Base-by-base conservation (phyloP, 1,140 invertebrate species). In the Cyclargus thomasi region DNA sequence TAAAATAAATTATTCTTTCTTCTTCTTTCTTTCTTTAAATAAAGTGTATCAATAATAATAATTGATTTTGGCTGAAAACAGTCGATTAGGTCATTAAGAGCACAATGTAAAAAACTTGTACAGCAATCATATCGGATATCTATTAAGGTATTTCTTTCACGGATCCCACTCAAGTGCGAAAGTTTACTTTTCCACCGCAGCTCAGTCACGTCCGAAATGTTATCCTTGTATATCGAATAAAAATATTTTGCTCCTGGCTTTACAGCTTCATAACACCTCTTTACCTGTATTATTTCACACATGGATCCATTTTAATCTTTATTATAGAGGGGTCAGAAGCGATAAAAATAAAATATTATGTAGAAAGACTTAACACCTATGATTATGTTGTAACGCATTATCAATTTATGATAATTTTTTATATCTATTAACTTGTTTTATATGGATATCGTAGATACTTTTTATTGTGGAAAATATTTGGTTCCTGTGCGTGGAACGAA, bases 161-260 rank as follows among this genome's bases (percentile, higher is more conserved):
- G 5, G 55, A 59, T 59, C 18, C 55, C 55, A 11, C 55, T 59
- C 55, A 59, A 21, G 55, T 59, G 6, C 18, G 2, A 59, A 59
- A 71, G 67, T 67, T 69, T 69, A 70, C 57, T 59, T 67, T 57
- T 64, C 22, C 23, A 57, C 47, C 53, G 55, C 55, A 59, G 18
- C 18, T 20, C 6, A 4, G 55, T 59, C 55, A 59, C 55, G 55
- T 59, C 18, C 55, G 20, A 59, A 59, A 59, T 59, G 55, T 59
- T 59, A 59, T 59, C 55, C 55, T 59, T 59, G 55, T 59, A 59
- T 59, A 59, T 59, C 21, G 55, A 59, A 59, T 59, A 59, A 59
- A 59, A 59, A 59, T 59, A 59, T 59, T 59, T 20, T 20, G 53
- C 55, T 59, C 18, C 18, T 59, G 55, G 55, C 21, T 59, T 59